phyloP scores from a whole-genome alignment of 2,113 vertebrate species.

The Apodemus speciosus region DNA sequence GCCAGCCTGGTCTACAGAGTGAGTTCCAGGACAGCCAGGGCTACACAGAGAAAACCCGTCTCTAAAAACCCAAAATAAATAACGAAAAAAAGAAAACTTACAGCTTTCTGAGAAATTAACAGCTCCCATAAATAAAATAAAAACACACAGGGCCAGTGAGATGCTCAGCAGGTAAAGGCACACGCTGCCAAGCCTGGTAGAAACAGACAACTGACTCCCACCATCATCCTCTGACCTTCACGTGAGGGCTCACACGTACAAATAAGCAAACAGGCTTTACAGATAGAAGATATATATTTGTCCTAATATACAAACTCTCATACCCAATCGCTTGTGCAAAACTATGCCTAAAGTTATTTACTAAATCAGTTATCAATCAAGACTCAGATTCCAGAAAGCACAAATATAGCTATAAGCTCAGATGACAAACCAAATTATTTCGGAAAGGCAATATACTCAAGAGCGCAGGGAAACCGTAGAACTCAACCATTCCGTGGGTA shows the following conservation, averaged over 20 bases:
- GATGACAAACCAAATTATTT: neutral
- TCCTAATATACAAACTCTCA: neutral
- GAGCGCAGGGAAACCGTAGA: neutral
- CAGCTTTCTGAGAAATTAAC: constrained; percentile 24
- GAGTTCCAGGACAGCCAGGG: neutral
- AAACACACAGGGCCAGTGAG: neutral
- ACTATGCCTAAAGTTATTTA: neutral
- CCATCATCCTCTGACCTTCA: neutral
- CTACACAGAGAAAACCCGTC: neutral
- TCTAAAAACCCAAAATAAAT: neutral
- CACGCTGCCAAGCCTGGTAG: neutral
- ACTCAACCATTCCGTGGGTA: neutral
- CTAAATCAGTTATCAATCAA: constrained; percentile 27
- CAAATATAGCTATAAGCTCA: neutral
- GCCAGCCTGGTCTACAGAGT: neutral
- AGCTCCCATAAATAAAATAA: constrained; percentile 24
- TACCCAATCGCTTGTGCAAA: neutral
- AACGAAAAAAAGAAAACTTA: neutral
- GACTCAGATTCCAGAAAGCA: neutral
- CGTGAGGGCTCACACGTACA: too few species aligned
- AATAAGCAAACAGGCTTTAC: neutral
- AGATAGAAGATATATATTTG: neutral
- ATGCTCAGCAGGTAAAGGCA: neutral
- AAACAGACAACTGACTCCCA: too few species aligned
- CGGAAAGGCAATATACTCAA: neutral